These are phyloP conservation scores for Pteruthius melanotis DNA, from an alignment of 2,113 vertebrate genomes.

Conservation along the genomic window DNA sequence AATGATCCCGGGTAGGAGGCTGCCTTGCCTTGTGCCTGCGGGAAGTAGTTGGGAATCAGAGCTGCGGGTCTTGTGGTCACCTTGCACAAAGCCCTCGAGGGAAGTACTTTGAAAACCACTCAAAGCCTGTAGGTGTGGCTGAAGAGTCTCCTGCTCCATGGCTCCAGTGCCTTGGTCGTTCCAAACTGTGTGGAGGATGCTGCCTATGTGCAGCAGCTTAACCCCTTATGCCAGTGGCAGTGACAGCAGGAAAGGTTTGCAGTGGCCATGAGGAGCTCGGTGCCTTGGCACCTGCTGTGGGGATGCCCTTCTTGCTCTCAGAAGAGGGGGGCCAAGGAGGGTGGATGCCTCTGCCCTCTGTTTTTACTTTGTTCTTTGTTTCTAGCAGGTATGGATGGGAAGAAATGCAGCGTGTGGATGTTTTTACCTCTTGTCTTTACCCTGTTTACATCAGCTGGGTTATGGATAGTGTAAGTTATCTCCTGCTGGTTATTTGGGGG, in stretches of 20 bases:
- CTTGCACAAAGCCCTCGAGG: not conserved
- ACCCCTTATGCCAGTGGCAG: not conserved
- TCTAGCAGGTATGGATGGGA: slow-evolving; percentile 76
- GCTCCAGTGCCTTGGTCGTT: not conserved
- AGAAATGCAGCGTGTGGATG: slow-evolving; percentile 85
- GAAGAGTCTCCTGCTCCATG: not conserved
- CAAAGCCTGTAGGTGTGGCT: not conserved
- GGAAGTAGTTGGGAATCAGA: not conserved
- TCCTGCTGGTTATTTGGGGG: not conserved
- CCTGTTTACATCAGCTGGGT: slow-evolving; percentile 80
- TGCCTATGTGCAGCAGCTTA: not conserved
- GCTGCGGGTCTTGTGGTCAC: not conserved
- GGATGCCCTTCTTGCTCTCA: not conserved
- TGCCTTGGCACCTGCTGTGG: not conserved
- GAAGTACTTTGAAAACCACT: not conserved
- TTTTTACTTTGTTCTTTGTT: slow-evolving; percentile 20
- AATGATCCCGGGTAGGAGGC: not conserved
- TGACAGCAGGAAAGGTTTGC: not conserved
- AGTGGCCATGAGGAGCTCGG: not conserved
- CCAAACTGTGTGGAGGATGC: not conserved
- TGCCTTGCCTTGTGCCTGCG: not conserved
- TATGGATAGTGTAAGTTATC: slow-evolving; percentile 89
- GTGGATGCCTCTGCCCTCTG: not conserved
- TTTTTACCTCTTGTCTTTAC: slow-evolving; percentile 86
- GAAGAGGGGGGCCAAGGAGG: fast-evolving